phyloP scores from a whole-genome alignment of 2,888 invertebrate species.

The Ophion costatus region DNA sequence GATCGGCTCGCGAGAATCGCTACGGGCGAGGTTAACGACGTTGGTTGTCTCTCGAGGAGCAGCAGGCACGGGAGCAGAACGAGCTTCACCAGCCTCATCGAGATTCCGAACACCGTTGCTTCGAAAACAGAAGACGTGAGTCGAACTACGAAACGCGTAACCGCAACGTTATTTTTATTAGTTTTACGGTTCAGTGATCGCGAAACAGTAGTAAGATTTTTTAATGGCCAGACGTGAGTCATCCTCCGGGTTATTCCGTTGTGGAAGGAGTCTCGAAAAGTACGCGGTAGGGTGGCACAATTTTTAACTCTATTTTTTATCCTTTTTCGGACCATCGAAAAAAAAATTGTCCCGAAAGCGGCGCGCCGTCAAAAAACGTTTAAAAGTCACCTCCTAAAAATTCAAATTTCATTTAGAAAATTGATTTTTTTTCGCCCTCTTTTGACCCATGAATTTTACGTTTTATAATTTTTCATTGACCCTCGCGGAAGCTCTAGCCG shows the following conservation, averaged over 20 bases:
- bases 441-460: too few species aligned
- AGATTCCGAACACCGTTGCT: constrained; percentile 81
- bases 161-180: neutral
- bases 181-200: neutral
- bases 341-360: too few species aligned
- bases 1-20: constrained; percentile 86
- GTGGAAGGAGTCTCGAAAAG: neutral
- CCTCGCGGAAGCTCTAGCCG: too few species aligned
- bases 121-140: constrained; percentile 86
- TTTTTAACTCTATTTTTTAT: too few species aligned
- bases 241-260: neutral
- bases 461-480: too few species aligned
- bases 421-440: too few species aligned
- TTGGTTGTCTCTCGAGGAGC: constrained; percentile 81
- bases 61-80: constrained; percentile 88
- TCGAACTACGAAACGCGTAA: constrained; percentile 50
- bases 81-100: constrained; percentile 90
- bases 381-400: too few species aligned
- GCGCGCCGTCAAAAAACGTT: too few species aligned
- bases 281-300: neutral
- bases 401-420: too few species aligned
- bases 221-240: neutral
- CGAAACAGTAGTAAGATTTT: neutral
- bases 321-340: too few species aligned
- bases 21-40: constrained; percentile 77